Evolutionary conservation across 2,113 vertebrate genomes (phyloP), one percentile per base, ranked within the genome.

Genomic region (Equus przewalskii): DNA sequence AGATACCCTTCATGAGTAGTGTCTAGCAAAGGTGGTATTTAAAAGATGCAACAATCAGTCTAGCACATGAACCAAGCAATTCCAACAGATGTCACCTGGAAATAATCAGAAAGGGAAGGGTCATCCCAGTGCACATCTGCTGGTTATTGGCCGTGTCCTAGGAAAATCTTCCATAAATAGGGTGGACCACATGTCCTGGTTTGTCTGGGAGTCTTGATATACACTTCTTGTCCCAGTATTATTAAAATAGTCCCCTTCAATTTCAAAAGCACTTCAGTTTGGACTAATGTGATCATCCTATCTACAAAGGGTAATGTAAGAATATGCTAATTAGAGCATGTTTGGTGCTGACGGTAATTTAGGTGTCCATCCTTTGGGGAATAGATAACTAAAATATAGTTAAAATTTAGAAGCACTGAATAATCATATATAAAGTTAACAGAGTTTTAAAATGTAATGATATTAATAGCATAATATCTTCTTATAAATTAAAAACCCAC

Each of bases 251-350:
- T 84, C 12, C 62, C 60, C 8, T 89, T 92, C 60, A 92, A 94
- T 86, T 81, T 86, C n/a, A 96, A 94, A 97, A 84, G 58, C 72
- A 94, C 69, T 5, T 86, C 79, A 96, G 30, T 19, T 76, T 75
- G 58, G 41, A 91, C 58, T 85, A 91, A 64, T 33, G 49, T 91
- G 65, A 92, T 64, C 9, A 89, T n/a, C 44, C 36, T 44, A 75
- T 54, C 30, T 88, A 82, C 19, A 78, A 95, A 94, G 21, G 14
- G 7, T 58, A 67, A 91, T 69, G 41, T 49, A 89, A 64, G 6
- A 96, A 26, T 78, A 54, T 95, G n/a, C 86, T 65, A 83, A 81
- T 33, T 54, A 89, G 51, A 85, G 36, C 21, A 85, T 51, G 56
- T 33, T 91, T 67, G 89, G 58, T 89, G 46, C 13, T 70, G 21